Base-by-base conservation (phyloP, 2,113 vertebrate genomes). In the Oreochromis spilurus region DNA sequence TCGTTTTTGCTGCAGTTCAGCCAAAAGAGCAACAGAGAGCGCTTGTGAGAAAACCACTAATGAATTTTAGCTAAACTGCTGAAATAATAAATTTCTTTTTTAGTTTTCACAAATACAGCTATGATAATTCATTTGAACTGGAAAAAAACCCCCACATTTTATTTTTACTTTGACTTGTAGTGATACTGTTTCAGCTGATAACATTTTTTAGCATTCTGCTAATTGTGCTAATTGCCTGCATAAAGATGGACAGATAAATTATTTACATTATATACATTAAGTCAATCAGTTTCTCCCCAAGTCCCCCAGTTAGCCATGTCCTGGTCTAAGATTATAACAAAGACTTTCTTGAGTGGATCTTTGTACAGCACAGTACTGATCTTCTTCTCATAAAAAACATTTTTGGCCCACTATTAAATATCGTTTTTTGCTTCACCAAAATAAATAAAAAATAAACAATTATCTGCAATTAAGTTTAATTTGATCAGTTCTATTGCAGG, bases 81-180 rank as follows among this genome's bases (percentile, higher is more conserved):
- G 40, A 48, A 72, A 72, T 48, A 75, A 48, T 2, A 16, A 19
- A 38, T 67, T 67, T 38, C 34, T 21, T 13, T 21, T 75, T 75
- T 26, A 17, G 5, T 48, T 75, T 75, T 1, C 70, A 75, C 14
- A 75, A 3, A 75, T 5, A 29, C 40, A 75, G 40, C 24, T 1
- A 10, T 17, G 5, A 75, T 48, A 48, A 48, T 75, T 19, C 16
- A 19, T 75, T 24, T 48, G 24, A 75, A 48, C 14, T 50, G 43
- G 5, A 9, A 24, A 45, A 67, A 72, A 2, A 0, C 0, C 1
- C 1, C 6, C 21, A 65, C 60, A 13, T 65, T n/a, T 48, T 31
- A 17, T 4, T 16, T 48, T 29, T 72, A 75, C 13, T 29, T 29
- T 72, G 13, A 45, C 24, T 72, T 72, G 13, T 16, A 72, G 67